phyloP scores from a whole-genome alignment of 2,113 vertebrate genomes.

The Crotophaga sulcirostris region DNA sequence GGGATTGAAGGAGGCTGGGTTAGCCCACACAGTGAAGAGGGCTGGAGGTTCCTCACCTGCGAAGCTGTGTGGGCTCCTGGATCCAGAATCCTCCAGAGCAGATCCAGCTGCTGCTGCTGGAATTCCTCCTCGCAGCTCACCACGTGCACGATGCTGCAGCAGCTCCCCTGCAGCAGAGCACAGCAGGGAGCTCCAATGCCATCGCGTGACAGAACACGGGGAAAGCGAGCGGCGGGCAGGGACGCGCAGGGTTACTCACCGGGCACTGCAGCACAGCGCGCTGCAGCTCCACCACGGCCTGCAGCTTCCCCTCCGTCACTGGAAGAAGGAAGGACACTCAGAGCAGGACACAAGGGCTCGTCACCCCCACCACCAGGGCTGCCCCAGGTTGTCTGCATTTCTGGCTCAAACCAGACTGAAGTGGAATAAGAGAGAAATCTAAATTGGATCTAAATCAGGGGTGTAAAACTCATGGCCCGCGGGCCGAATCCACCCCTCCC shows the following conservation, averaged over 20 bases:
- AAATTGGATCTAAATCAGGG: neutral
- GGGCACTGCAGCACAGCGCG: slow-evolving; percentile 65
- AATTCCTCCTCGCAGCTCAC: slow-evolving; percentile 92
- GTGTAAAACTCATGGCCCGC: too few species aligned
- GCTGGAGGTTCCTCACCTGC: slow-evolving; percentile 59
- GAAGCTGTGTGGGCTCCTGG: neutral
- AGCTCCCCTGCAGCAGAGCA: neutral
- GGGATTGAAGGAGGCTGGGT: too few species aligned
- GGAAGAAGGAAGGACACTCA: neutral
- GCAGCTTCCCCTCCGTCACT: slow-evolving; percentile 86
- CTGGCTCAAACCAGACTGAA: neutral
- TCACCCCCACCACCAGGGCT: fast-evolving
- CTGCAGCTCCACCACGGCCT: slow-evolving; percentile 84
- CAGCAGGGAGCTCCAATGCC: neutral
- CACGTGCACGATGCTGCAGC: slow-evolving; percentile 82
- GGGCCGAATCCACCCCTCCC: too few species aligned
- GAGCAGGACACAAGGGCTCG: fast-evolving
- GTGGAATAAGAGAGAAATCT: neutral
- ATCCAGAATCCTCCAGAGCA: slow-evolving; percentile 88
- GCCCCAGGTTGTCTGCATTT: neutral
- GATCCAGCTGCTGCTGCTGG: slow-evolving; percentile 90
- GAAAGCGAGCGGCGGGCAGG: fast-evolving
- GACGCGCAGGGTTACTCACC: slow-evolving; percentile 48
- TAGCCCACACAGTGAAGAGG: neutral
- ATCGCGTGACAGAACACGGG: fast-evolving